phyloP scores from a whole-genome alignment of 2,888 invertebrate genomes.

The Gisinianus flammeolus region DNA sequence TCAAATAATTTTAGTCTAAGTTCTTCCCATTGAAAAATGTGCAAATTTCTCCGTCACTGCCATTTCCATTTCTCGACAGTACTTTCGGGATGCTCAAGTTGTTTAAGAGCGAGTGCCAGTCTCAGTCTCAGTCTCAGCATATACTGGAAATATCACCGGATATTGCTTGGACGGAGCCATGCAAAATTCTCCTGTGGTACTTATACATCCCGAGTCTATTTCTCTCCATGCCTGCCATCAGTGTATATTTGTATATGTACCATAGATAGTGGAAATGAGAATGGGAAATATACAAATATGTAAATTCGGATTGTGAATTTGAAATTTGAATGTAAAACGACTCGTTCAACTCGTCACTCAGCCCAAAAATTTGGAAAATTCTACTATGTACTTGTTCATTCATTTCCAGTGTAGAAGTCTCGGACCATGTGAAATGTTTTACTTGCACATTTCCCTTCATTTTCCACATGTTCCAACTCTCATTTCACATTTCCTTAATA shows the following conservation, averaged over 20 bases:
- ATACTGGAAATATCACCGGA: no score
- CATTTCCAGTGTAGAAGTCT: no score
- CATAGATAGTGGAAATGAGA: neutral
- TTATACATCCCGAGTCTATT: neutral
- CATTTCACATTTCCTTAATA: no score
- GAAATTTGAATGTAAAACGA: neutral
- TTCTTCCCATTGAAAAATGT: neutral
- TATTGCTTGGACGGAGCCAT: no score
- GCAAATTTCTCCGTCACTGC: neutral
- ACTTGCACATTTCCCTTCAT: no score
- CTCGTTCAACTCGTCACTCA: neutral
- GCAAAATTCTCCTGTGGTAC: no score
- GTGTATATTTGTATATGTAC: neutral
- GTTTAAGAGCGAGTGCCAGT: neutral
- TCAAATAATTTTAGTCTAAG: neutral
- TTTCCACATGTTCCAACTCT: no score
- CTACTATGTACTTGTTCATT: no score
- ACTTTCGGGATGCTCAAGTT: neutral
- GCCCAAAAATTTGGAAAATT: no score
- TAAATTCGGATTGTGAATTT: neutral
- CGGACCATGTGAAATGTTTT: no score
- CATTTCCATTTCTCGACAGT: no score
- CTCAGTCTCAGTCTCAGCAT: neutral
- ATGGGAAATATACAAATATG: neutral
- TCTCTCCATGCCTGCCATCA: neutral